Base-by-base conservation (phyloP, 2,113 vertebrate species). In the Dipodomys ordii region DNA sequence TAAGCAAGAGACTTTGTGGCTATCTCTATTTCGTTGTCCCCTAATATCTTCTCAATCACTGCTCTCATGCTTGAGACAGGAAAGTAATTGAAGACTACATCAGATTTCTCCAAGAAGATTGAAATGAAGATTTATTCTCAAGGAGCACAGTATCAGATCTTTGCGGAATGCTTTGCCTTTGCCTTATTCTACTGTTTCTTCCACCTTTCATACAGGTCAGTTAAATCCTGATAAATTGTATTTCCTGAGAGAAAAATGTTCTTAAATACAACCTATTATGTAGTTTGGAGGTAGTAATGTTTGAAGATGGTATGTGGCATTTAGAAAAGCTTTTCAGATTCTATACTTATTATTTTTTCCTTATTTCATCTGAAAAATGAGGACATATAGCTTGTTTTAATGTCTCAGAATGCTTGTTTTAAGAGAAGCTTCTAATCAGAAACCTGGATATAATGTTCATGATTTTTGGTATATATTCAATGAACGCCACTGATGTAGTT, bases 381-480 rank as follows among this genome's bases (percentile, higher is more conserved):
- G 74, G 74, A 79, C 30, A 71, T 86, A 18, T n/a, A 85, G 87
- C 96, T 96, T 89, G 35, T 95, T 96, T 96, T 32, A 96, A 96
- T 83, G 68, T 81, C 49, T 89, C 64, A 49, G 23, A 71, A 88
- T 11, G 9, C 77, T 95, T 97, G n/a, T 93, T 94, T 97, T 82
- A 95, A 92, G 39, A 76, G 32, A 96, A 44, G 5, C 32, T 92
- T 94, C 90, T 88, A 92, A 97, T 95, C 85, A 46, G 44, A 92
- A 95, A 76, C 83, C 69, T 96, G 49, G 7, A 19, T 83, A 62
- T 82, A 72, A 83, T 88, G 46, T 67, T 94, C 78, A 83, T 6
- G 53, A n/a, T 78, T 94, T 46, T 92, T 83, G 83, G 90, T 69
- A 60, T 79, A 15, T 81, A 92, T 57, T 46, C 78, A 12, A 30